Conservation (phyloP, 2,797 vertebrate species). For the Enteromius anoplus region DNA sequence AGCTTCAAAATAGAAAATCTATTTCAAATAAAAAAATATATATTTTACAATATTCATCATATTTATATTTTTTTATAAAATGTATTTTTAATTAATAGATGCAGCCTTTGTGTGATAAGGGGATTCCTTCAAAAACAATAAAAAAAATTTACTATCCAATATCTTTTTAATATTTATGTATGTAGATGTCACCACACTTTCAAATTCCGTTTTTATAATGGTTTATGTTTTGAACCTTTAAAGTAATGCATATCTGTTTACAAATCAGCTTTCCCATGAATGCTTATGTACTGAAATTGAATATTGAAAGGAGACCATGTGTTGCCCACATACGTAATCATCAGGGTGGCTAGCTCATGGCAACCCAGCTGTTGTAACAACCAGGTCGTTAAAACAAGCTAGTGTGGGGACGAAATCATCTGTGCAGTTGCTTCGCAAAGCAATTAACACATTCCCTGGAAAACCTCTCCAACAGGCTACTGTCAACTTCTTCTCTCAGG, state of each 20-base stretch:
- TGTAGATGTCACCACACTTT: not conserved
- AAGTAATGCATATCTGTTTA: not conserved
- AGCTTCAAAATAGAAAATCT: not conserved
- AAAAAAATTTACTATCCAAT: not conserved
- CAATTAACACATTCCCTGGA: constrained; percentile 52
- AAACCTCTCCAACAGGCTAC: constrained; percentile 26
- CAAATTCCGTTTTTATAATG: not conserved
- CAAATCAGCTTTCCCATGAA: constrained; percentile 21
- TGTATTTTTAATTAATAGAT: not conserved
- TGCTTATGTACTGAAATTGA: constrained; percentile 1
- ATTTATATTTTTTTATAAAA: too few relatives aligned
- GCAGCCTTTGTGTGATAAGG: not conserved
- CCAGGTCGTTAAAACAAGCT: constrained; percentile 38
- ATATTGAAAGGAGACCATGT: constrained; percentile 25
- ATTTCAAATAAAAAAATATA: not conserved
- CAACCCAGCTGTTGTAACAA: constrained; percentile 56
- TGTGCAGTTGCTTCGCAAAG: constrained; percentile 30
- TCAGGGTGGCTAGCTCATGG: constrained; percentile 39
- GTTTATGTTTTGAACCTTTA: not conserved
- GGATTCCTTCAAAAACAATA: not conserved
- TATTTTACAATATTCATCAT: not conserved
- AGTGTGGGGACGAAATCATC: constrained; percentile 26
- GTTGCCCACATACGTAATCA: constrained; percentile 37
- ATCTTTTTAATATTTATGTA: not conserved
- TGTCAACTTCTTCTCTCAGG: constrained; percentile 42